Evolutionary conservation across 2,113 vertebrate genomes (phyloP), one percentile per base, ranked within the genome.

Genomic region (Poicephalus gulielmi): DNA sequence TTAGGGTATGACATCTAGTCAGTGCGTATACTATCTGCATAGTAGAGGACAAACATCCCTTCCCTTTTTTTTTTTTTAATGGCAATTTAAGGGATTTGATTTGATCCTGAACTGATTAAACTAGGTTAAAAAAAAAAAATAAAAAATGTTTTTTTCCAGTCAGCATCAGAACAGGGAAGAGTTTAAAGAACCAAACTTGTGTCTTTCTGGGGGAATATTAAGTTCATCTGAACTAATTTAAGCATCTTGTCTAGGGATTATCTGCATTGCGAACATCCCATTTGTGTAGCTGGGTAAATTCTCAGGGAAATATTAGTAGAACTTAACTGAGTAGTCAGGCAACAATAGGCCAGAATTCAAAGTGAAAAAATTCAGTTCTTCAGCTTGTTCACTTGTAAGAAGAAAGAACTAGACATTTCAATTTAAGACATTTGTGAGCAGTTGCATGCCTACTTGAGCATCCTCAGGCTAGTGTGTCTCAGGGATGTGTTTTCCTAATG

Each of bases 401-500:
- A 55, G 17, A 43, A 92, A 81, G 27, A 95, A 66, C 1, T 6
- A 74, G 49, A 70, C 14, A 33, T 92, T 57, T 77, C 11, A 25
- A 59, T 79, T 49, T 57, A 59, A 89, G 18, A 6, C 8, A 28
- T 86, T 81, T 86, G 35, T 55, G 59, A 59, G 17, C n/a, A 50
- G 8, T 31, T 90, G 9, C 24, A 17, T 63, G 74, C 74, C 91
- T 91, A 17, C 35, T 91, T 90, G 43, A 80, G 35, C 86, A 92
- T 79, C 84, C 71, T 95, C 86, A 74, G 73, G 89, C 79, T 82
- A 44, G 60, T 86, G 77, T 88, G 35, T 71, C 80, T 91, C 55
- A 94, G 46, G 63, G 47, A 85, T 76, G 39, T 66, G 35, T 83
- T 90, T 94, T 89, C n/a, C 19, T 95, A 95, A 95, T 91, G 73